Base-by-base conservation (phyloP, 2,113 vertebrate species). In the Campylomormyrus numenius region DNA sequence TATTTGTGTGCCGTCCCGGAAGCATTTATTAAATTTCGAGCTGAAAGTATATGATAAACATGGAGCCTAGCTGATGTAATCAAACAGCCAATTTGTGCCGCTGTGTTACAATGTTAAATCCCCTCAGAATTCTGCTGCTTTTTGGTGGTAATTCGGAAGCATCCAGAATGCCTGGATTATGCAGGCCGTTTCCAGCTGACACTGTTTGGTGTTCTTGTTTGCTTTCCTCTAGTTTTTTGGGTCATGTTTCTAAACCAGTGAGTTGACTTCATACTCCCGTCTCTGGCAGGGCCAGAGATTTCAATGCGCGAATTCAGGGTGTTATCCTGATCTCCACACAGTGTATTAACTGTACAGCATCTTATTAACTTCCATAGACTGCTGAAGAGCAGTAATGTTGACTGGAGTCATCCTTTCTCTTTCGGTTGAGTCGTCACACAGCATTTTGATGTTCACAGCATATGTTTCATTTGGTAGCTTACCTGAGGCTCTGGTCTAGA, bases 231-330 rank as follows among this genome's bases (percentile, higher is more conserved):
- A 80, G 1, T 80, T 80, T 74, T 80, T 80, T 80, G 31, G 74
- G 74, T 80, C 74, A 80, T 80, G 74, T 80, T 80, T 42, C 35
- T 80, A 80, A 80, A 80, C 74, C 74, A 80, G 31, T 80, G 74
- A 42, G 35, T 80, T 80, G 31, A 80, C 74, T 80, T 42, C 17
- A 80, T 42, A 80, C 35, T 80, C 17, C 35, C 15, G 74, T 17
- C 70, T 77, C 13, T 39, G 13, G 70, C 70, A 35, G 27, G 70
- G 31, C 35, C 27, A 19, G 31, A 17, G 70, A 77, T 77, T 77
- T 77, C 5, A 80, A 3, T 2, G 5, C 0, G 6, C 5, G 4
- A 17, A 80, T 80, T 42, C 15, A 19, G 35, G 74, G 13, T 42
- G 35, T 80, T 80, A 19, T 42, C 15, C 74, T 39, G 31, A 80